Evolutionary conservation across 2,797 vertebrate species (phyloP).

Genomic region (Malurus leucopterus): DNA sequence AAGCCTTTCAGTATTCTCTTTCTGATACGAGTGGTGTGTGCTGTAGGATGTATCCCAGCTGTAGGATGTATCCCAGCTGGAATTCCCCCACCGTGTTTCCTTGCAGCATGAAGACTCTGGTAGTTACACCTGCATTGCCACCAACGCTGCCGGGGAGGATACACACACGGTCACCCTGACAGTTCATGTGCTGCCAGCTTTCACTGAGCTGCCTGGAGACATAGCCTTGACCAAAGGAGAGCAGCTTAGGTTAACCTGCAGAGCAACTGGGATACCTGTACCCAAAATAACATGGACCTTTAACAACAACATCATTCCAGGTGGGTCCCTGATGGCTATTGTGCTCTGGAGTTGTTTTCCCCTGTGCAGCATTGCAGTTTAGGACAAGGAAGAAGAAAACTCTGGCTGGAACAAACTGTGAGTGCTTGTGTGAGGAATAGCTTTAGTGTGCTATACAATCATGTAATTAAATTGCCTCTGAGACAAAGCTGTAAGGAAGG

Average conservation of each 20-base stretch:
- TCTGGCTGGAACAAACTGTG: not conserved
- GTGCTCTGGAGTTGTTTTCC: not conserved
- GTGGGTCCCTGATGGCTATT: constrained; percentile 59
- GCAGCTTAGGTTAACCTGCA: constrained; percentile 82
- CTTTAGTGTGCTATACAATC: not conserved
- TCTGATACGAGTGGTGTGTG: fast-evolving
- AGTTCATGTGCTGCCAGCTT: constrained; percentile 84
- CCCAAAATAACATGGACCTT: constrained; percentile 92
- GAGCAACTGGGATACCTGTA: constrained; percentile 80
- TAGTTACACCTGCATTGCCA: constrained; percentile 87
- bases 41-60: not conserved
- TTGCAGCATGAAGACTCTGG: constrained; percentile 85
- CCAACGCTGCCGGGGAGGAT: constrained; percentile 85
- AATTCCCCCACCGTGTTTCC: not conserved
- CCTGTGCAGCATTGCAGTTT: not conserved
- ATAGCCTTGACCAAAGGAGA: constrained; percentile 90
- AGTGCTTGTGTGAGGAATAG: not conserved
- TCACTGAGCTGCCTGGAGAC: constrained; percentile 86
- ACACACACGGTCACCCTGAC: constrained; percentile 72
- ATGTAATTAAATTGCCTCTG: not conserved
- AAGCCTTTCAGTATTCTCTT: not conserved
- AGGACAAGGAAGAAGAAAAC: not conserved
- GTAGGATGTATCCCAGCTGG: not conserved
- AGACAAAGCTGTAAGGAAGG: not conserved
- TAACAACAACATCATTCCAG: constrained; percentile 91